Conservation (phyloP, 2,113 vertebrate species). For the Pardalotus punctatus region DNA sequence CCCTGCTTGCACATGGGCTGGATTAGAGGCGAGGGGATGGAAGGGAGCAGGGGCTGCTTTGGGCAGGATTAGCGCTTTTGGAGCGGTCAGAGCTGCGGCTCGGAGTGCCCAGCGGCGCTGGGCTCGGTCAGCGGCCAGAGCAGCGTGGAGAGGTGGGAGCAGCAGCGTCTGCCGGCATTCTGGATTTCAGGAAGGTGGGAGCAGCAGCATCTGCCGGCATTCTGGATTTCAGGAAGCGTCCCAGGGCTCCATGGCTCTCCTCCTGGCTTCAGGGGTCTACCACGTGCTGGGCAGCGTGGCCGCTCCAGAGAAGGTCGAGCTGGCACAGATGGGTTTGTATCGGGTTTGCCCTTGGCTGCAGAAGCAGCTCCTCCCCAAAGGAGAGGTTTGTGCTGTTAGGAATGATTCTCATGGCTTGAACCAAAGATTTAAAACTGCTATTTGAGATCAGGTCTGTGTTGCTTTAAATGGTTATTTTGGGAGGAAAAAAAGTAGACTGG, state of each 20-base stretch:
- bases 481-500: not conserved
- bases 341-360: not conserved
- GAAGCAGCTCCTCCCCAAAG: not conserved
- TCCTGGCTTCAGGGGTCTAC: conserved; percentile 71
- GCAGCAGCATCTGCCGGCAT: conserved; percentile 18
- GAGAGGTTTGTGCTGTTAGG: not conserved
- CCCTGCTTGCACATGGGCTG: not conserved
- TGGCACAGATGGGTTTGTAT: conserved; percentile 80
- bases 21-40: not conserved
- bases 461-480: not conserved
- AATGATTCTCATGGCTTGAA: not conserved
- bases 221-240: not conserved
- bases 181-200: not conserved
- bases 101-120: not conserved
- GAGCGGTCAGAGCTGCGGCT: not conserved
- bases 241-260: conserved; percentile 60
- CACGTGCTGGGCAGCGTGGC: conserved; percentile 77
- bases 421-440: not conserved
- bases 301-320: conserved; percentile 72
- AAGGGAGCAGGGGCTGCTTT: not conserved
- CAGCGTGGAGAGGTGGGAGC: conserved; percentile 15
- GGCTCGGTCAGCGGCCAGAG: not conserved
- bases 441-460: not conserved
- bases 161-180: conserved; percentile 22
- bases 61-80: not conserved